Percentiles rank a stretch among this genome's conserved stretches.
phyloP scores from a whole-genome alignment of 2,113 vertebrate genomes.

The Lepisosteus oculatus region DNA sequence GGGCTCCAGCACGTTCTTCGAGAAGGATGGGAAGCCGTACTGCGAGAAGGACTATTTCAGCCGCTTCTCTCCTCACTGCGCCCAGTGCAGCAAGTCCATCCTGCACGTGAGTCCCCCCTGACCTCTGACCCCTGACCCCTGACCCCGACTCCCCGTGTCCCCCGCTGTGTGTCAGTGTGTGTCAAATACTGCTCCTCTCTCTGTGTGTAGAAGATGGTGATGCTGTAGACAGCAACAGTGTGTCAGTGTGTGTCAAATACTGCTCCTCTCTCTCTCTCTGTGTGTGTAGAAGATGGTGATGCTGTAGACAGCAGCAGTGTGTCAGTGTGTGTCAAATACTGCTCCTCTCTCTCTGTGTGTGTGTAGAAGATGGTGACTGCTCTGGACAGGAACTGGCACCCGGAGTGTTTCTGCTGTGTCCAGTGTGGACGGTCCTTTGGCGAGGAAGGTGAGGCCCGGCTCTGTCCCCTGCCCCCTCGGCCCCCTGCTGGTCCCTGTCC shows the following conservation, averaged over 20 bases:
- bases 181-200: background rate
- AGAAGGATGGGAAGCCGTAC: constrained; percentile 85
- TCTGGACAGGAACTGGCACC: constrained; percentile 88
- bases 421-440: constrained; percentile 81
- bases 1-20: constrained; percentile 87
- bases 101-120: constrained; percentile 67
- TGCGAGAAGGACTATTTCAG: constrained; percentile 87
- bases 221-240: background rate
- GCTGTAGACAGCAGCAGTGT: background rate
- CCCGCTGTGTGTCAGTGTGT: background rate
- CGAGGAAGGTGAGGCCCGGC: constrained; percentile 74
- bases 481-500: background rate
- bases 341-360: background rate
- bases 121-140: too few species aligned
- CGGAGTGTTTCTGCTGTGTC: constrained; percentile 88
- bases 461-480: background rate
- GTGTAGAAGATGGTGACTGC: constrained; percentile 89
- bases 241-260: background rate
- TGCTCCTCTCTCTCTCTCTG: background rate
- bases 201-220: background rate
- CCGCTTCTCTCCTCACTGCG: constrained; percentile 85
- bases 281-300: background rate
- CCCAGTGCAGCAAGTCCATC: constrained; percentile 84
- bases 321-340: background rate
- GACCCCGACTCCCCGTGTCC: too few species aligned